Conservation (phyloP, 2,797 vertebrate genomes). For the Allobates femoralis region DNA sequence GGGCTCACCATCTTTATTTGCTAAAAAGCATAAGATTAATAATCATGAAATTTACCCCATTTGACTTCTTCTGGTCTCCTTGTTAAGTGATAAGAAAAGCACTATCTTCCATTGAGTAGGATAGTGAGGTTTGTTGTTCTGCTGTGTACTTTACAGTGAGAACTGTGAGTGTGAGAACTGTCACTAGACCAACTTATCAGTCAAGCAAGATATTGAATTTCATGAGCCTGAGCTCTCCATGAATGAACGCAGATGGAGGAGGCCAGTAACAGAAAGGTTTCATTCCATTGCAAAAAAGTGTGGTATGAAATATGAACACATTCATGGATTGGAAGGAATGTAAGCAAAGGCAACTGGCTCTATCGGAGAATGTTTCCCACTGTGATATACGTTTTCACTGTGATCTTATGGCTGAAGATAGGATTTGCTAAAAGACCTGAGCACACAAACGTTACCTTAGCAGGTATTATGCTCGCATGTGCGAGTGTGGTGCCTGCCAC, state of each 20-base stretch:
- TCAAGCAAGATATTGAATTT: constrained; percentile 41
- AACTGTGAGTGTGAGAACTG: constrained; percentile 48
- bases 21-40: constrained; percentile 19
- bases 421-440: neutral
- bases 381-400: neutral
- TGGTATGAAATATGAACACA: neutral
- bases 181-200: constrained; percentile 33
- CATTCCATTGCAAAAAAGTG: constrained; percentile 2
- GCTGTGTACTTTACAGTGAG: constrained; percentile 26
- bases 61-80: neutral
- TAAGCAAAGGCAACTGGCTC: neutral
- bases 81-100: constrained; percentile 23
- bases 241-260: constrained; percentile 33
- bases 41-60: neutral
- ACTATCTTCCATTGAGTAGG: neutral
- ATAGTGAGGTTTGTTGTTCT: constrained; percentile 11
- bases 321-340: neutral
- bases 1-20: no score
- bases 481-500: no score
- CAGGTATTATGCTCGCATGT: neutral
- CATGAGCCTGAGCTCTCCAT: constrained; percentile 1
- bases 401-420: neutral
- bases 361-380: neutral
- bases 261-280: constrained; percentile 11
- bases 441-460: neutral